These are phyloP conservation scores for Pica pica DNA, from an alignment of 2,113 vertebrate genomes.

Conservation along the genomic window DNA sequence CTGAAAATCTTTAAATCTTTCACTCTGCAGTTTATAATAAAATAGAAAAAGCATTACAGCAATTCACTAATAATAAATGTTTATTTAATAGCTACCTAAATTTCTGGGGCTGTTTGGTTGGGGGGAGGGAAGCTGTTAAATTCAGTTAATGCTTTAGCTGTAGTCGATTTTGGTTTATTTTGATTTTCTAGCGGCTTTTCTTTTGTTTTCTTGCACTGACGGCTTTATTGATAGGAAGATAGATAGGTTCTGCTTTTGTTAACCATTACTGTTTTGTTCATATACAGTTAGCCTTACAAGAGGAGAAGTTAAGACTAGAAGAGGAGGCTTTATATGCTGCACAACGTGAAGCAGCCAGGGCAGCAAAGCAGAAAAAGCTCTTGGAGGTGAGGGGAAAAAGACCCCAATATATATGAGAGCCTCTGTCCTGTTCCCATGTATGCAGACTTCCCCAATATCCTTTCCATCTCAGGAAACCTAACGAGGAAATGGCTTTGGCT, in stretches of 20 bases:
- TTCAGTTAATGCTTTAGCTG: background rate
- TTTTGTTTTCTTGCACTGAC: slow-evolving; percentile 62
- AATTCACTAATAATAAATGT: background rate
- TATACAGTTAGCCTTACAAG: slow-evolving; percentile 98
- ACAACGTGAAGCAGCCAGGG: slow-evolving; percentile 93
- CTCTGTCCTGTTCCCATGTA: slow-evolving; percentile 52
- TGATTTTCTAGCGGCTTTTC: slow-evolving; percentile 26
- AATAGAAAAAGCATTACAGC: background rate
- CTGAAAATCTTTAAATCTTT: background rate
- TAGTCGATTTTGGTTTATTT: slow-evolving; percentile 37
- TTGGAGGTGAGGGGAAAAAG: slow-evolving; percentile 92
- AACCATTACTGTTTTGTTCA: slow-evolving; percentile 87
- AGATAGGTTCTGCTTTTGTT: slow-evolving; percentile 87
- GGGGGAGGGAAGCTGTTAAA: background rate
- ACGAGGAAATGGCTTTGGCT: background rate
- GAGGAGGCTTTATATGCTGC: slow-evolving; percentile 95
- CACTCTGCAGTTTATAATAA: background rate
- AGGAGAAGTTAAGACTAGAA: slow-evolving; percentile 99
- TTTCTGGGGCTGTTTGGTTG: background rate
- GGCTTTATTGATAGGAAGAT: slow-evolving; percentile 67
- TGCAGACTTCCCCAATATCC: background rate
- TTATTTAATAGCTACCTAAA: background rate
- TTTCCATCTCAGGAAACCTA: background rate
- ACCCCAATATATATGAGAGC: slow-evolving; percentile 67
- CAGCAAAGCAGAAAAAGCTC: slow-evolving; percentile 90